Evolutionary conservation across 2,113 vertebrate genomes (phyloP).

Genomic region (Perccottus glenii): DNA sequence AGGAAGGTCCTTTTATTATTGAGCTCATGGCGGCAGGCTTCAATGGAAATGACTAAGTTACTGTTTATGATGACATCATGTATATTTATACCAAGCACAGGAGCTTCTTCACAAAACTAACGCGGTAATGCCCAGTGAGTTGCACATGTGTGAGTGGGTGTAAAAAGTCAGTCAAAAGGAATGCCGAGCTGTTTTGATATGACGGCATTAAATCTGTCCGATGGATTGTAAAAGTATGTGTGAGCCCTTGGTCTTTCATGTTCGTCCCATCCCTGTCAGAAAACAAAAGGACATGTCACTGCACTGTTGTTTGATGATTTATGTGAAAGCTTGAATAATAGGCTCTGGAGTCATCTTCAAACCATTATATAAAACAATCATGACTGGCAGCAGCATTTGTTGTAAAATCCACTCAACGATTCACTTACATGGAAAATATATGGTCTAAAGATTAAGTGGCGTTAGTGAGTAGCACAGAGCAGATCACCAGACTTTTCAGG

Average conservation of each 20-base stretch:
- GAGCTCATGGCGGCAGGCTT: constrained; percentile 19
- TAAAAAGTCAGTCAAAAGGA: constrained; percentile 64
- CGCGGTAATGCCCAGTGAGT: constrained; percentile 24
- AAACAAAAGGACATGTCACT: constrained; percentile 45
- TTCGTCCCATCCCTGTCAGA: constrained; percentile 42
- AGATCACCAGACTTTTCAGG: constrained; percentile 2
- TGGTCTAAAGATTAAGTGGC: constrained; percentile 8
- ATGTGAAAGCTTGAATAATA: constrained; percentile 13
- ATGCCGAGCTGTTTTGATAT: constrained; percentile 41
- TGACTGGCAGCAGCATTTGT: constrained; percentile 30
- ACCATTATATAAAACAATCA: constrained; percentile 17
- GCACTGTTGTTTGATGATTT: constrained; percentile 21
- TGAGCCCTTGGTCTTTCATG: constrained; percentile 39
- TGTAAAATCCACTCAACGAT: not conserved
- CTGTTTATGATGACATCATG: constrained; percentile 68
- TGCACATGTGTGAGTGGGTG: constrained; percentile 49
- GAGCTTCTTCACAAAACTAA: constrained; percentile 54
- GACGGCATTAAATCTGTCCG: constrained; percentile 53
- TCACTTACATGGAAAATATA: constrained; percentile 10
- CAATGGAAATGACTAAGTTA: constrained; percentile 39
- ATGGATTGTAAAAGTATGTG: constrained; percentile 39
- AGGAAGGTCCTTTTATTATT: constrained; percentile 33
- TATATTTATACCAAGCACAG: constrained; percentile 40
- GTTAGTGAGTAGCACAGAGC: not conserved
- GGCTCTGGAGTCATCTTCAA: constrained; percentile 17